Evolutionary conservation across 2,888 invertebrate genomes (phyloP), one percentile per base, ranked within the genome.

Genomic region (Callyntrura guangdongensis): DNA sequence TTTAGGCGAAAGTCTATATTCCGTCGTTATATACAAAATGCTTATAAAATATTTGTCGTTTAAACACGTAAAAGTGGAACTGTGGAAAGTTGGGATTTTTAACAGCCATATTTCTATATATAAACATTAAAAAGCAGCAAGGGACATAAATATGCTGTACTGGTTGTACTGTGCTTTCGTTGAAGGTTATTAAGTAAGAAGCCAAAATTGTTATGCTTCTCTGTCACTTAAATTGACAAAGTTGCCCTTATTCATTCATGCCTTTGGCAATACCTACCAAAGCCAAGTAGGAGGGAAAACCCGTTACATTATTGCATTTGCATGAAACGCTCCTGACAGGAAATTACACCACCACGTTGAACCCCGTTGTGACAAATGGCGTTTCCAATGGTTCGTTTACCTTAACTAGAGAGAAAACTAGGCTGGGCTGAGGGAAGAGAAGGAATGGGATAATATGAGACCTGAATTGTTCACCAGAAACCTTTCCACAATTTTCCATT

Each of bases 331-430:
- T 81, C 83, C 27, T 74, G 84, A 77, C 89, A 89, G 89, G 89
- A 89, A 90, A 90, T 85, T 90, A 85, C 59, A 67, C 84, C 45
- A 25, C 27, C 25, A 22, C 56, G 11, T 85, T 90, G 85, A 85
- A 85, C 89, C 89, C 89, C 47, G 85, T 85, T 90, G 89, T 85
- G 89, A 90, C 85, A 90, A 90, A 90, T 90, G 85, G 79, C 85
- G 69, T 85, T 90, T 90, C 59, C 56, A 90, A 89, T 59, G 79
- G 61, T 81, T 83, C 77, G 79, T 90, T 90, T 90, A 85, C 89
- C 85, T 69, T 79, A 85, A 56, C 81, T 27, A 61, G 61, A 61
- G 61, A 20, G 61, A 20, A 20, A 61, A 22, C 17, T 1, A 17
- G 59, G 17, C 59, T 20, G 8, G 53, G 14, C 8, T 53, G 53